Conservation (phyloP, 2,797 vertebrate genomes). For the Molossus molossus region DNA sequence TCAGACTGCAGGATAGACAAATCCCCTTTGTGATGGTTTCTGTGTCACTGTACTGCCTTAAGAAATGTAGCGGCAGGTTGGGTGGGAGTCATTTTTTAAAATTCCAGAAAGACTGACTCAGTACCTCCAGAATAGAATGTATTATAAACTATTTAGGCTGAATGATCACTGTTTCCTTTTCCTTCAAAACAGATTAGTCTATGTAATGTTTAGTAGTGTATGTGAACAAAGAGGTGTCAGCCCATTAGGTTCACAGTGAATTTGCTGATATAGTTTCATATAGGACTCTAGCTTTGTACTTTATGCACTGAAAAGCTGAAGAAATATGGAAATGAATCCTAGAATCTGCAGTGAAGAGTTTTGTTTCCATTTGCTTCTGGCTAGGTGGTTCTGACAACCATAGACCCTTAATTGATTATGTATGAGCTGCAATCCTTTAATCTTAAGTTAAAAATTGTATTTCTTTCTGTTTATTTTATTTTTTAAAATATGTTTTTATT, state of each 20-base stretch:
- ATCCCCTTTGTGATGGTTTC: neutral
- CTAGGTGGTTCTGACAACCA: neutral
- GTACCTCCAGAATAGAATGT: constrained; percentile 45
- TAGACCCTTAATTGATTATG: constrained; percentile 11
- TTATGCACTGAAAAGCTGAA: neutral
- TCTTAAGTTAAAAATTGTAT: constrained; percentile 40
- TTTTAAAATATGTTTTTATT: too few relatives aligned
- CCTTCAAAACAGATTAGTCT: neutral
- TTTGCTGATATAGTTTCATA: neutral
- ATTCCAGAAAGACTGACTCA: neutral
- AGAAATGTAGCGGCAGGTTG: neutral
- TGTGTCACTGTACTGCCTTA: neutral
- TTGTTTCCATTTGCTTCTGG: neutral
- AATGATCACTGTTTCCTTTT: constrained; percentile 60
- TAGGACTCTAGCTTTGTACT: neutral
- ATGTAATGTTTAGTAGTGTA: neutral
- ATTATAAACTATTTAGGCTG: constrained; percentile 27
- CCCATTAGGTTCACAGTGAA: neutral
- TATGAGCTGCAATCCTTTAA: neutral
- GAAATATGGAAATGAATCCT: constrained; percentile 7
- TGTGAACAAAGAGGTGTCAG: constrained; percentile 19
- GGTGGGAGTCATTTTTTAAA: neutral
- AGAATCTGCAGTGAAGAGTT: neutral
- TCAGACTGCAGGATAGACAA: neutral
- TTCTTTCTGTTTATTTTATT: neutral